Evolutionary conservation across 2,113 vertebrate species (phyloP), one percentile per base, ranked within the genome.

Genomic region (Cyprinus carpio): DNA sequence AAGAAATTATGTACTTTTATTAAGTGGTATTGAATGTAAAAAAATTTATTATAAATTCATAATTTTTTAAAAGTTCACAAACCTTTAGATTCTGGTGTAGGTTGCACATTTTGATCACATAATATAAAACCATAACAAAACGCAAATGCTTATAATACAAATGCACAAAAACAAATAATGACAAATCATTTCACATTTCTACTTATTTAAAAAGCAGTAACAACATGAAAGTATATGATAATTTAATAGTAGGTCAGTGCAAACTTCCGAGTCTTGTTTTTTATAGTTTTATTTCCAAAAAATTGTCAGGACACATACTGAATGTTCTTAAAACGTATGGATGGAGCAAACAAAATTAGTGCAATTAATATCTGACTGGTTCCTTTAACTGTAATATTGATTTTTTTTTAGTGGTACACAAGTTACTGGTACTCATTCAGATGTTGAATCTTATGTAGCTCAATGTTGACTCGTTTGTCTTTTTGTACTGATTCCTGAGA

Each of bases 401-500:
- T 58, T 58, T 60, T 58, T 51, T 56, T 58, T 58, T 23, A 2
- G 54, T 56, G 54, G 54, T 58, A 58, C 7, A 58, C 56, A 56
- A 58, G 56, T 23, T 58, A 58, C 56, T 58, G 18, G 20, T 23
- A 58, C 56, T 58, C 20, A n/a, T 58, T 58, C 56, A 58, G 56
- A 3, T 65, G 60, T 65, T 20, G 1, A 51, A 37, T 78, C 43
- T 79, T 40, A 71, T 25, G 49, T 43, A 46, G 72, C 25, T 46
- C 23, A 9, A 40, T 6, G n/a, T n/a, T 7, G 46, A 23, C 34
- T 74, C 4, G 18, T 43, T 60, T 76, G 62, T 10, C 58, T 67
- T 75, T 67, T 43, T 46, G 29, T 40, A 4, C 25, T 15, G 16
- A 85, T 79, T 60, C 81, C 83, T 43, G 77, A 49, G 84, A 84